Conservation (phyloP, 1,140 invertebrate species). For the Araneus ventricosus region DNA sequence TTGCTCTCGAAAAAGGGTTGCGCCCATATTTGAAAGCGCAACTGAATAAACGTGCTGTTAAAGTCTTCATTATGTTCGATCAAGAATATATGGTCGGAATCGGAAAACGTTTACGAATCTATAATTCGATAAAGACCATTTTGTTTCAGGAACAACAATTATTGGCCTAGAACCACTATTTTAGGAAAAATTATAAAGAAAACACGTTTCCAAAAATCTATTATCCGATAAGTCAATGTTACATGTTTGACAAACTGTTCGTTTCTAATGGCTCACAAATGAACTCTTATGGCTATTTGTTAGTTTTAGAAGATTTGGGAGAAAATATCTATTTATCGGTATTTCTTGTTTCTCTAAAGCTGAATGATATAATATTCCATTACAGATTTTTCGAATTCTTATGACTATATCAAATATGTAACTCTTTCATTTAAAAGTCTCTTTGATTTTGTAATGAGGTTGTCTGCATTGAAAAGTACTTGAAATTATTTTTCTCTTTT, state of each 20-base stretch:
- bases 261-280: background rate
- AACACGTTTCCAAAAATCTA: conserved; percentile 41
- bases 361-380: background rate
- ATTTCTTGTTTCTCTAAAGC: background rate
- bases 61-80: conserved; percentile 30
- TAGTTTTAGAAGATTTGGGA: background rate
- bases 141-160: conserved; percentile 56
- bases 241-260: conserved; percentile 16
- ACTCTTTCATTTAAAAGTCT: too few species aligned
- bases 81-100: conserved; percentile 24
- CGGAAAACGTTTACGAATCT: conserved; percentile 67
- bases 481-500: too few species aligned
- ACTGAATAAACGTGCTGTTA: background rate
- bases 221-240: conserved; percentile 50
- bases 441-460: too few species aligned
- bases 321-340: background rate
- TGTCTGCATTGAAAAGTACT: too few species aligned
- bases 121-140: conserved; percentile 64
- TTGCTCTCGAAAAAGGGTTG: background rate
- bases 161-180: conserved; percentile 17
- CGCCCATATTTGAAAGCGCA: background rate
- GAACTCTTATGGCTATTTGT: conserved; percentile 5
- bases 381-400: too few species aligned
- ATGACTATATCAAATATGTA: too few species aligned
- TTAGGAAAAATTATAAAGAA: conserved; percentile 40